Evolutionary conservation across 2,888 invertebrate species (phyloP).

Genomic region (Tiphia femorata): DNA sequence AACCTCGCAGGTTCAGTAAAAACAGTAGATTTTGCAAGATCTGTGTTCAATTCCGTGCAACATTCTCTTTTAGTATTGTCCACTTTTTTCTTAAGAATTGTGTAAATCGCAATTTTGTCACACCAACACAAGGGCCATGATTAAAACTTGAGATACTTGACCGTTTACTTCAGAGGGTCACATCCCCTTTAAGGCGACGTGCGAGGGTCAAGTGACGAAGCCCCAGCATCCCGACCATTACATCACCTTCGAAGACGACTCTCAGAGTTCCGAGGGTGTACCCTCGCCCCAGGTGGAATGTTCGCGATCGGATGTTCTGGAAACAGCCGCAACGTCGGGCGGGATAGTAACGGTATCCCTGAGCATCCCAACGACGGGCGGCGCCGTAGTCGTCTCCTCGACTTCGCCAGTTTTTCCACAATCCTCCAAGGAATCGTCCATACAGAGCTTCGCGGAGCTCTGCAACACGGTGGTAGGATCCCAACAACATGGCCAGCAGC

Average conservation of each 20-base stretch:
- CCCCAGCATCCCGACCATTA: slow-evolving; percentile 90
- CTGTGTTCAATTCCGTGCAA: too few relatives aligned
- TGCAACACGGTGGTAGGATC: slow-evolving; percentile 72
- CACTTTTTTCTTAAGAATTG: too few relatives aligned
- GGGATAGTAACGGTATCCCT: slow-evolving; percentile 79
- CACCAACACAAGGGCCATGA: too few relatives aligned
- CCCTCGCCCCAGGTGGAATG: slow-evolving; percentile 69
- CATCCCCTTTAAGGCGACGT: slow-evolving; percentile 92
- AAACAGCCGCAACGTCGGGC: slow-evolving; percentile 76
- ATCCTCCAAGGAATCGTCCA: slow-evolving; percentile 55
- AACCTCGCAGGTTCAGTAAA: too few relatives aligned
- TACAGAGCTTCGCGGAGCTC: slow-evolving; percentile 71
- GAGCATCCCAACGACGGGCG: slow-evolving; percentile 73
- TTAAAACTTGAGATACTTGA: too few relatives aligned
- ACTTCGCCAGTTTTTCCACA: slow-evolving; percentile 70
- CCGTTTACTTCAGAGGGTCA: slow-evolving; percentile 88
- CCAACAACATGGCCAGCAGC: slow-evolving; percentile 52
- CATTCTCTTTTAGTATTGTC: too few relatives aligned
- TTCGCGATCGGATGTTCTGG: slow-evolving; percentile 71
- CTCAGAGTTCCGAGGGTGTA: slow-evolving; percentile 83
- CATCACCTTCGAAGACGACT: slow-evolving; percentile 90
- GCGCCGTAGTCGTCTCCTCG: slow-evolving; percentile 71
- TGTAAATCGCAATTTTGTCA: too few relatives aligned
- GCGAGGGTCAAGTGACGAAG: slow-evolving; percentile 87
- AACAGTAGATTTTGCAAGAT: too few relatives aligned